Evolutionary conservation across 2,113 vertebrate species (phyloP).

Genomic region (Phaethornis superciliosus): DNA sequence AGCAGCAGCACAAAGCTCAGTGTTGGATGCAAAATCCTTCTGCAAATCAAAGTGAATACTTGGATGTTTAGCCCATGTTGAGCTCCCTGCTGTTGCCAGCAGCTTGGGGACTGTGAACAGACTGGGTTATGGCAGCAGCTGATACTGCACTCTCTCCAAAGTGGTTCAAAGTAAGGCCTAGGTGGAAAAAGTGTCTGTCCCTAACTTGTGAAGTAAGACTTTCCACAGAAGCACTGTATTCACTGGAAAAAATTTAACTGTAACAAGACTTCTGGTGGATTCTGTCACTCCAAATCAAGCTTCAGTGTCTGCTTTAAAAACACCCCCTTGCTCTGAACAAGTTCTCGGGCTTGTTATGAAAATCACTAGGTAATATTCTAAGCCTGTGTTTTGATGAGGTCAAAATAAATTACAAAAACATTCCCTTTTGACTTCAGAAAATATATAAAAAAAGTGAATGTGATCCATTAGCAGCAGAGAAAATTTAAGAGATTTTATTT

Average conservation of each 20-base stretch:
- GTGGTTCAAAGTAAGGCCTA: constrained; percentile 1
- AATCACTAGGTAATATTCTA: not conserved
- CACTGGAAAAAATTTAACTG: not conserved
- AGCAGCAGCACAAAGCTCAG: not conserved
- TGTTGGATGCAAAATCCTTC: not conserved
- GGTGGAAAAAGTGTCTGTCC: not conserved
- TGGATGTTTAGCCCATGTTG: constrained; percentile 16
- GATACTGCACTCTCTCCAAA: not conserved
- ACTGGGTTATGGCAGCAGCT: not conserved
- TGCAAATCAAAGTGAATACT: constrained; percentile 8
- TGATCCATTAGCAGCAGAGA: not conserved
- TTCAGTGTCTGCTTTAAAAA: not conserved
- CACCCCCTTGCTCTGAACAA: not conserved
- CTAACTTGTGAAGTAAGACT: not conserved
- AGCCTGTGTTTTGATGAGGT: not conserved
- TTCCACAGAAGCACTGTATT: not conserved
- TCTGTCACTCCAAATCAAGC: not conserved
- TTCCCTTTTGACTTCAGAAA: not conserved
- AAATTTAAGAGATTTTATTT: not conserved
- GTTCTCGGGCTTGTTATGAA: not conserved
- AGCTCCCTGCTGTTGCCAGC: constrained; percentile 9
- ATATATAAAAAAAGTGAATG: not conserved
- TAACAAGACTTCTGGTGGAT: not conserved
- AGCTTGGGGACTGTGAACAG: constrained; percentile 1
- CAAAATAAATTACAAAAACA: not conserved